A percentile compares a stretch with the other conserved stretches of the same genome.
Conservation (phyloP, 2,113 vertebrate genomes). For the Xiphias gladius region DNA sequence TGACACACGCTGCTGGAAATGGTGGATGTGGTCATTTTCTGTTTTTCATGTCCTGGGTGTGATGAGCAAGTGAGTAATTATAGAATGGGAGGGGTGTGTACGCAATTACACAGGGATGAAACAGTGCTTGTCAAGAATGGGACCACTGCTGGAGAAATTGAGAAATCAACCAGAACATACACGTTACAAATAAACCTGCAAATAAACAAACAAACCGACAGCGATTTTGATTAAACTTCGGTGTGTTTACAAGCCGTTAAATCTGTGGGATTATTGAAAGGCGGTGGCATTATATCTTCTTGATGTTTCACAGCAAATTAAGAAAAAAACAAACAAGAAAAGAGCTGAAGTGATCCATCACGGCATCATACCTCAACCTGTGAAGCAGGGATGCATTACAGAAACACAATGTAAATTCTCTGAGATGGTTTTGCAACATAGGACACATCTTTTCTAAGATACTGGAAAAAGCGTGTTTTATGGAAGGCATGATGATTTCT, state of each 20-base stretch:
- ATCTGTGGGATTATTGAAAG: slow-evolving; percentile 65
- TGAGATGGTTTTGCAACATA: slow-evolving; percentile 16
- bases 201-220: slow-evolving; percentile 69
- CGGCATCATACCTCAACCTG: slow-evolving; percentile 36
- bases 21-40: slow-evolving; percentile 71
- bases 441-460: slow-evolving; percentile 2
- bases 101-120: slow-evolving; percentile 69
- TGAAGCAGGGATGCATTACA: slow-evolving; percentile 10
- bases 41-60: slow-evolving; percentile 63
- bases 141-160: slow-evolving; percentile 37
- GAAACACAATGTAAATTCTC: not conserved
- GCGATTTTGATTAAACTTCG: slow-evolving; percentile 59
- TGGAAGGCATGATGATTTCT: not conserved
- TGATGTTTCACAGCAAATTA: slow-evolving; percentile 4
- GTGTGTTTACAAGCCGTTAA: slow-evolving; percentile 72
- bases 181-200: slow-evolving; percentile 63
- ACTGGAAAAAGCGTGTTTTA: not conserved
- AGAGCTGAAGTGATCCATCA: slow-evolving; percentile 52
- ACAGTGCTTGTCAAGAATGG: slow-evolving; percentile 58
- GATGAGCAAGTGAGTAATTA: slow-evolving; percentile 77
- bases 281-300: slow-evolving; percentile 53
- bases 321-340: slow-evolving; percentile 26
- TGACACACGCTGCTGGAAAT: slow-evolving; percentile 57
- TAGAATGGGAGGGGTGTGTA: slow-evolving; percentile 23
- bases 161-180: slow-evolving; percentile 71